Percentiles rank a stretch among this genome's conserved stretches.
These are phyloP conservation scores for Latrodectus hesperus DNA, from an alignment of 2,888 invertebrate genomes.

Conservation along the genomic window DNA sequence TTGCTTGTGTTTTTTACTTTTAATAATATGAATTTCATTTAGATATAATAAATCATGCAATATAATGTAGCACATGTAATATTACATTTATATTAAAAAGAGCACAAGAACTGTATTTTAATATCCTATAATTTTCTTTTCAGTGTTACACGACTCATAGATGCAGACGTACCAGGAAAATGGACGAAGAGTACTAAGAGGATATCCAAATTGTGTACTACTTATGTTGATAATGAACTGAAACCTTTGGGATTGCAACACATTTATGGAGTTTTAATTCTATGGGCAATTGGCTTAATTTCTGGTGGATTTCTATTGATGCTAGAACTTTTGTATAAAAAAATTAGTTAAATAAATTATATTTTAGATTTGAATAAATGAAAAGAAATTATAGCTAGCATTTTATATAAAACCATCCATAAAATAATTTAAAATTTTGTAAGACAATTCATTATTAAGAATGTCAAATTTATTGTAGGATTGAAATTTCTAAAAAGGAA, in stretches of 20 bases:
- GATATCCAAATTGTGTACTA: conserved; percentile 2
- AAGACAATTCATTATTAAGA: neutral
- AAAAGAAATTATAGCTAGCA: neutral
- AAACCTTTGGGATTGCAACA: conserved; percentile 4
- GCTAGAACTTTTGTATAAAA: neutral
- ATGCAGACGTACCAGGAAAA: conserved; percentile 23
- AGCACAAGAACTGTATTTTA: neutral
- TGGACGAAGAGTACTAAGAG: neutral
- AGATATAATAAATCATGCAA: no score
- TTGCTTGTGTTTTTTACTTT: no score
- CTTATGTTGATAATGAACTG: neutral
- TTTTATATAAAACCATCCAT: neutral
- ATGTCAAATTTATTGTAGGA: neutral
- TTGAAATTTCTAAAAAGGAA: neutral
- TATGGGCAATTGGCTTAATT: conserved; percentile 9
- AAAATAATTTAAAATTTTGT: neutral
- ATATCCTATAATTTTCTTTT: neutral
- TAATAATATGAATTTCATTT: no score
- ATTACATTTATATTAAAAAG: no score
- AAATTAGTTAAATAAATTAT: neutral
- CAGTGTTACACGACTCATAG: conserved; percentile 19
- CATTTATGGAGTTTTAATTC: neutral
- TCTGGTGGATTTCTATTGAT: neutral
- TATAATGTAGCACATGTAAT: no score
- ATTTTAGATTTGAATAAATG: neutral